Evolutionary conservation across 2,888 invertebrate genomes (phyloP).

Genomic region (Drosophila mettleri): DNA sequence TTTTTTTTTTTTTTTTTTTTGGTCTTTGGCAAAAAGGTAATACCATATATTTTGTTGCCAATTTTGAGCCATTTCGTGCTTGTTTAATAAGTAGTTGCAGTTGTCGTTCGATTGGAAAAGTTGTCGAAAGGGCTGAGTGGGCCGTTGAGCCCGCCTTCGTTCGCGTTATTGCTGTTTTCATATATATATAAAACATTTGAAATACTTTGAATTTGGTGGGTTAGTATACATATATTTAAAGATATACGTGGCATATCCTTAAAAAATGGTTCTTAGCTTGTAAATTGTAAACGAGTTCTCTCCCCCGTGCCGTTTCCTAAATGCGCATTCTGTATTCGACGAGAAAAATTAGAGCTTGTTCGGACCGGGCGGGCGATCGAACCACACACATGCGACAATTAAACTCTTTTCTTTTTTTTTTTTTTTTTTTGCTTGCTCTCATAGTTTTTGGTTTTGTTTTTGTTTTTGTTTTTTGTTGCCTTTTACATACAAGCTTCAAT

Average conservation of each 20-base stretch:
- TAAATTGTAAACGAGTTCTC: conserved; percentile 66
- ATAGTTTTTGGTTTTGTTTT: background rate
- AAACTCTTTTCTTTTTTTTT: background rate
- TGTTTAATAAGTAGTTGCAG: conserved; percentile 23
- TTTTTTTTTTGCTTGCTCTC: conserved; percentile 7
- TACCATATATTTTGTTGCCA: conserved; percentile 19
- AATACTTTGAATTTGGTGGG: conserved; percentile 82
- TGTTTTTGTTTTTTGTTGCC: conserved; percentile 30
- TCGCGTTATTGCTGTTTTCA: conserved; percentile 24
- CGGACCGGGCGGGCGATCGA: conserved; percentile 7
- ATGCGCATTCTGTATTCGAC: conserved; percentile 50
- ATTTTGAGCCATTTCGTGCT: conserved; percentile 28
- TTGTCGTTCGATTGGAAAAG: conserved; percentile 17
- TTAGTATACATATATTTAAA: conserved; percentile 80
- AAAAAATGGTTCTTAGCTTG: conserved; percentile 71
- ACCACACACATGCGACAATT: conserved; percentile 32
- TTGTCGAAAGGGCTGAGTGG: conserved; percentile 15
- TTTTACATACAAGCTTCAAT: conserved; percentile 68
- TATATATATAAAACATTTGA: conserved; percentile 72
- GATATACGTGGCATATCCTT: conserved; percentile 68
- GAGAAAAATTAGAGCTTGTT: conserved; percentile 26
- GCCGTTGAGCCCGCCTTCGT: conserved; percentile 12
- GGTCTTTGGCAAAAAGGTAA: conserved; percentile 42
- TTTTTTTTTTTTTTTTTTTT: conserved; percentile 6
- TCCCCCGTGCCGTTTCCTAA: conserved; percentile 44